Conservation (phyloP, 1,140 invertebrate genomes). For the Goniozus legneri region DNA sequence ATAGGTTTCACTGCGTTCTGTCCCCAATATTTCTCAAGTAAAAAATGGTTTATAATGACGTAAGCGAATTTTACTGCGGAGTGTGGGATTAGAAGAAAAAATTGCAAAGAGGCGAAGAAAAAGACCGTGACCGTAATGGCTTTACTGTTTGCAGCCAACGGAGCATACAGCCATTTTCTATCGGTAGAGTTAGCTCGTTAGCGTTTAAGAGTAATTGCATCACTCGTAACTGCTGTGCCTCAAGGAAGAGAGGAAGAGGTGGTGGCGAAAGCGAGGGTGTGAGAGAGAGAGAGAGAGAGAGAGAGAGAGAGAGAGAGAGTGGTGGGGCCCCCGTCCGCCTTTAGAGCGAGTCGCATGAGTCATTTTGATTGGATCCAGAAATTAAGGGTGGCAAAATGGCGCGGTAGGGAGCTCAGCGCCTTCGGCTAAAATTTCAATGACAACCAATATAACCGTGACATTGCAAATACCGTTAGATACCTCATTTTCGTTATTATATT, state of each 20-base stretch:
- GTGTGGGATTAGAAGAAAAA: too few relatives aligned
- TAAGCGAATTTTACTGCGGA: too few relatives aligned
- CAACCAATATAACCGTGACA: too few relatives aligned
- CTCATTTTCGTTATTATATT: too few relatives aligned
- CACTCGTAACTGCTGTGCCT: conserved; percentile 42
- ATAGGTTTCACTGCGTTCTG: too few relatives aligned
- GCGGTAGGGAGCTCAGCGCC: too few relatives aligned
- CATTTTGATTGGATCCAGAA: conserved; percentile 51
- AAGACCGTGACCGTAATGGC: conserved; percentile 39
- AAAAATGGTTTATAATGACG: too few relatives aligned
- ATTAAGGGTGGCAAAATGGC: conserved; percentile 48
- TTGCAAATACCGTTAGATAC: too few relatives aligned
- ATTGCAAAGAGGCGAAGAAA: conserved; percentile 14
- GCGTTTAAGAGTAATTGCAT: conserved; percentile 51
- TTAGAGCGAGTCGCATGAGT: conserved; percentile 38
- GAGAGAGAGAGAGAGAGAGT: neutral
- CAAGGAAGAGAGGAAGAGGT: neutral
- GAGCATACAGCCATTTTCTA: conserved; percentile 55
- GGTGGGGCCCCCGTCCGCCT: conserved; percentile 7
- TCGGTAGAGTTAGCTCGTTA: conserved; percentile 52
- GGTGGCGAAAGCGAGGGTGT: too few relatives aligned
- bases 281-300: neutral
- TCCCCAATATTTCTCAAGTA: too few relatives aligned
- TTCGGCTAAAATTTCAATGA: too few relatives aligned
- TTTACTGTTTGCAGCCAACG: conserved; percentile 49